Conservation (phyloP, 2,113 vertebrate genomes). For the Bungarus multicinctus region DNA sequence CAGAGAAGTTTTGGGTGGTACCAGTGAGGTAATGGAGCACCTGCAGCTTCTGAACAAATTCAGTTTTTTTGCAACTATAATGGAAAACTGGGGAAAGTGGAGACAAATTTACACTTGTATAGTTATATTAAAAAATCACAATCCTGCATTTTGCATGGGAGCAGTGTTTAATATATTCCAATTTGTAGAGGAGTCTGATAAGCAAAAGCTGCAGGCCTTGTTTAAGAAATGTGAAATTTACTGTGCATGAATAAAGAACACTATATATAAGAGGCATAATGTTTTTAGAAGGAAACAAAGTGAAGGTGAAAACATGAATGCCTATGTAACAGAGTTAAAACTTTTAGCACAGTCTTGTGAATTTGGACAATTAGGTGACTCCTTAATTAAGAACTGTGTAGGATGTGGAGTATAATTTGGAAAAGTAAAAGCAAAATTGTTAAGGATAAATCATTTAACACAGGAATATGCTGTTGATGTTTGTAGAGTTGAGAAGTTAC, state of each 20-base stretch:
- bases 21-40: neutral
- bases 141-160: neutral
- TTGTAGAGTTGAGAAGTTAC: neutral
- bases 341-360: neutral
- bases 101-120: neutral
- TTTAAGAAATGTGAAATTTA: neutral
- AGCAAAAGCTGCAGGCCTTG: neutral
- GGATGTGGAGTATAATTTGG: neutral
- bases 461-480: neutral
- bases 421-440: neutral
- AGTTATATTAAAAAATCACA: neutral
- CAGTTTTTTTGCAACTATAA: neutral
- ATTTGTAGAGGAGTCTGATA: neutral
- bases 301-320: neutral
- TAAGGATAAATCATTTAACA: neutral
- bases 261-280: neutral
- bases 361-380: neutral
- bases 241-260: neutral
- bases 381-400: neutral
- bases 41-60: neutral
- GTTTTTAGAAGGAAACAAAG: neutral
- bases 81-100: neutral
- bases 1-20: neutral
- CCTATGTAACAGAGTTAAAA: neutral
- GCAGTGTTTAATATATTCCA: neutral